phyloP scores from a whole-genome alignment of 1,140 invertebrate genomes.

The Papilio helenus region DNA sequence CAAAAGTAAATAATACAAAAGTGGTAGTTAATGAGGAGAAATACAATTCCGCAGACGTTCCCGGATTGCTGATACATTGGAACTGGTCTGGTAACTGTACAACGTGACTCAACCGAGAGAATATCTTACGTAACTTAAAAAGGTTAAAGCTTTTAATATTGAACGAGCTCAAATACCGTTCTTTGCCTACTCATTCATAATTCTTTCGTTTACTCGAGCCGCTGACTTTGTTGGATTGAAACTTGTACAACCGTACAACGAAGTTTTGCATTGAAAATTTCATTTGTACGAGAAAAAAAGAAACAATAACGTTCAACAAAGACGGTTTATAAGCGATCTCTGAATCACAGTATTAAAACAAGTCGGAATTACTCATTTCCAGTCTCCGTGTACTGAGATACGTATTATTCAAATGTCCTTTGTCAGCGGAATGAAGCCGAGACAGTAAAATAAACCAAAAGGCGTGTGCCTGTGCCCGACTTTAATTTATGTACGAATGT shows the following conservation, averaged over 20 bases:
- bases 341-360: constrained; percentile 61
- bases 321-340: constrained; percentile 39
- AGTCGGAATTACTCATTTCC: constrained; percentile 59
- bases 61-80: constrained; percentile 10
- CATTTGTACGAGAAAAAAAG: constrained; percentile 45
- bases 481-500: constrained; percentile 58
- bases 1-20: background rate
- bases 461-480: constrained; percentile 48
- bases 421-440: constrained; percentile 50
- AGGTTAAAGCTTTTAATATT: constrained; percentile 38
- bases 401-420: constrained; percentile 59
- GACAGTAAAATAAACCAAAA: constrained; percentile 53
- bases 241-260: constrained; percentile 33
- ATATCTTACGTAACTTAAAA: constrained; percentile 36
- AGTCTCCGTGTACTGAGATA: constrained; percentile 48
- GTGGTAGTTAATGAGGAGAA: background rate
- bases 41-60: background rate
- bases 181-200: constrained; percentile 40
- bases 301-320: constrained; percentile 46
- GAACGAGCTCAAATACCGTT: constrained; percentile 37
- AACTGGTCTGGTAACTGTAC: constrained; percentile 28
- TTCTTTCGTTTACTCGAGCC: constrained; percentile 33
- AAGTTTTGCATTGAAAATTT: constrained; percentile 37
- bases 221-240: constrained; percentile 40
- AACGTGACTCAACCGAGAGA: constrained; percentile 36